These are phyloP conservation scores for Dendrocopos noguchii DNA, from an alignment of 2,113 vertebrate genomes.

Conservation along the genomic window DNA sequence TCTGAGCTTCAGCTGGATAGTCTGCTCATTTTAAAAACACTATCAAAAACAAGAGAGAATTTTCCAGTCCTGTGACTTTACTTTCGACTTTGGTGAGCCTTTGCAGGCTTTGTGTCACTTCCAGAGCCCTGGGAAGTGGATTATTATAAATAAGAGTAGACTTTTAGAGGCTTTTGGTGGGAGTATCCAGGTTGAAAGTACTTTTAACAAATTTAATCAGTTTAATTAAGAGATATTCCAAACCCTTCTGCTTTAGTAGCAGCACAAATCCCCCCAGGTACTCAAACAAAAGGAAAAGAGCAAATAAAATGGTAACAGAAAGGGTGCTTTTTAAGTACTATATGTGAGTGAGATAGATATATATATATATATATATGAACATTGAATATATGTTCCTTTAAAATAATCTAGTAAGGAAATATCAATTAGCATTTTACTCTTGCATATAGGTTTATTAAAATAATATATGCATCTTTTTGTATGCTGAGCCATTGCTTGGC, in stretches of 20 bases:
- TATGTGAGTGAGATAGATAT: not conserved
- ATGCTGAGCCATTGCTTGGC: not conserved
- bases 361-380: not conserved
- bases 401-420: not conserved
- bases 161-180: not conserved
- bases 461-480: slow-evolving; percentile 14
- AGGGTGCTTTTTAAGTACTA: not conserved
- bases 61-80: not conserved
- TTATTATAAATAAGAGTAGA: not conserved
- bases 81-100: not conserved
- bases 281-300: not conserved
- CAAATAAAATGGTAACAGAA: not conserved
- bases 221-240: not conserved
- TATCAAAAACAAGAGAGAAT: not conserved
- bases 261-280: not conserved
- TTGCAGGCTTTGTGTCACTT: not conserved
- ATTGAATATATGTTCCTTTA: not conserved
- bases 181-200: not conserved
- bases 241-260: not conserved
- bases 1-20: not conserved
- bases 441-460: not conserved
- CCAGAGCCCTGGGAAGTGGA: not conserved
- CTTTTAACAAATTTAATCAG: not conserved
- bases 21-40: not conserved
- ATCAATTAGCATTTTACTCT: not conserved